phyloP scores from a whole-genome alignment of 2,888 invertebrate species.

The Platycheirus rosarum region DNA sequence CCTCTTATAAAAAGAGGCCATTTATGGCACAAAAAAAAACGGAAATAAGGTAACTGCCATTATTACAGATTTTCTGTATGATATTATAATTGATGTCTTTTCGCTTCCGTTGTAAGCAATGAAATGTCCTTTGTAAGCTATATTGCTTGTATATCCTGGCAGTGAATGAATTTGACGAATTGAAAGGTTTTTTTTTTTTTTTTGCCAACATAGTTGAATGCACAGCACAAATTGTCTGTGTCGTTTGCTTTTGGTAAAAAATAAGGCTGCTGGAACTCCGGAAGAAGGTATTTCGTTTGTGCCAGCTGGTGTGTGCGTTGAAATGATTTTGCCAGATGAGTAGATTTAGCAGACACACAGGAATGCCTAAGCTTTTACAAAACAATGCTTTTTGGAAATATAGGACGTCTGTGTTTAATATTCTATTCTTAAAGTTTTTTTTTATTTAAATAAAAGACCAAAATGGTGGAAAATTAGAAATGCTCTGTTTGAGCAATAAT shows the following conservation, averaged over 20 bases:
- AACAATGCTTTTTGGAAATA: slow-evolving; percentile 24
- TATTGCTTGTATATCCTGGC: slow-evolving; percentile 8
- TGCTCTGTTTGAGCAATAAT: too few species aligned
- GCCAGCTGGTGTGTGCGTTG: slow-evolving; percentile 26
- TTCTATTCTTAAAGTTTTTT: not conserved
- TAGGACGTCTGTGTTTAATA: not conserved
- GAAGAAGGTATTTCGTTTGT: slow-evolving; percentile 4
- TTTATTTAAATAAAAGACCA: not conserved
- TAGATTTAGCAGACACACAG: not conserved
- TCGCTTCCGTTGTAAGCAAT: not conserved
- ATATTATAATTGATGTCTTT: slow-evolving; percentile 22
- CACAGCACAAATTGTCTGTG: slow-evolving; percentile 3
- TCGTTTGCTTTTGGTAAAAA: not conserved
- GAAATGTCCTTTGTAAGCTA: not conserved
- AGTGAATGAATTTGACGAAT: slow-evolving; percentile 36
- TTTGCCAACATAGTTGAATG: slow-evolving; percentile 30
- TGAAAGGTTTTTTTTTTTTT: slow-evolving; percentile 24
- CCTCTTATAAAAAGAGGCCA: not conserved
- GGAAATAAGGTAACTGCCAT: slow-evolving; percentile 6
- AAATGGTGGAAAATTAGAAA: not conserved
- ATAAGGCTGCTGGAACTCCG: slow-evolving; percentile 17
- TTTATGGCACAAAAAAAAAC: not conserved
- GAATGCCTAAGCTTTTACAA: not conserved
- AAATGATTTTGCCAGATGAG: slow-evolving; percentile 30
- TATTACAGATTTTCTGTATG: slow-evolving; percentile 20